phyloP scores from a whole-genome alignment of 2,113 vertebrate species.

The Nannospalax galili region DNA sequence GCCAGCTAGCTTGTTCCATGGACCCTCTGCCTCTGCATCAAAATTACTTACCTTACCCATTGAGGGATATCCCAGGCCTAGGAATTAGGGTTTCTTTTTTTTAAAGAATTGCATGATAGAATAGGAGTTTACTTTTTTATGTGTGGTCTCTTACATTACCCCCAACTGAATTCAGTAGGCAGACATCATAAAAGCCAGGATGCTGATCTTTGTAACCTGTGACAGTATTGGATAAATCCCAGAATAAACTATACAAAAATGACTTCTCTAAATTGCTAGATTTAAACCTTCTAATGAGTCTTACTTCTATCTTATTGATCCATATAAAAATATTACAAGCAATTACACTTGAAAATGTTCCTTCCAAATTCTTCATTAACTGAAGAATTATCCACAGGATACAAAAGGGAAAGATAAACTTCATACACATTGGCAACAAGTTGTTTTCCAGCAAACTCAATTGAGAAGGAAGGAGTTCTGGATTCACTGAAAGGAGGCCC shows the following conservation, averaged over 20 bases:
- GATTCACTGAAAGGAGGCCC: neutral
- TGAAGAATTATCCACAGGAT: neutral
- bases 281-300: neutral
- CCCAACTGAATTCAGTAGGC: neutral
- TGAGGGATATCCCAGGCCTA: neutral
- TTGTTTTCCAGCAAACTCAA: neutral
- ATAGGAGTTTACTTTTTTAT: neutral
- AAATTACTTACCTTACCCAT: neutral
- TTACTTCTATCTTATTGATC: neutral
- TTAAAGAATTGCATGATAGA: neutral
- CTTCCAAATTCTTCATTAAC: neutral
- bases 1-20: neutral
- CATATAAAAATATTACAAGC: constrained; percentile 40
- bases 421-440: neutral
- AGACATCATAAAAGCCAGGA: neutral
- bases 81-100: neutral
- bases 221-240: neutral
- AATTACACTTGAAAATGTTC: constrained; percentile 8
- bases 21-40: neutral
- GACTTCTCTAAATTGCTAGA: neutral
- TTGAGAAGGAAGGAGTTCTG: neutral
- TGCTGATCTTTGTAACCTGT: neutral
- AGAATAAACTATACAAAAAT: neutral
- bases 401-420: neutral
- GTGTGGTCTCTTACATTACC: neutral